Conservation (phyloP, 2,888 invertebrate species). For the Dryococelus australis region DNA sequence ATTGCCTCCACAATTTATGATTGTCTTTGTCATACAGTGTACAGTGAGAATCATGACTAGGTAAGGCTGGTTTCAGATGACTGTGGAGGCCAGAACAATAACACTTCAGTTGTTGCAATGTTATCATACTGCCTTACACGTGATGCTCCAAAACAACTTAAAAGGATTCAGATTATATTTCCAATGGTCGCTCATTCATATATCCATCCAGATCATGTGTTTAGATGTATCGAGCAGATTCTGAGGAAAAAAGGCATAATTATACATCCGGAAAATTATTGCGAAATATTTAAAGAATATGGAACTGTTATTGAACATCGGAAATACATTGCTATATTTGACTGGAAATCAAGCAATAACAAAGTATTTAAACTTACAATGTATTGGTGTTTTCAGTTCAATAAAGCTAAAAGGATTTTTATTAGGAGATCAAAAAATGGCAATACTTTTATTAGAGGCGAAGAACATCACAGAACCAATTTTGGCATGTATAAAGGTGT, state of each 20-base stretch:
- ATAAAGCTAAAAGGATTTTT: neutral
- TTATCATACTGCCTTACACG: neutral
- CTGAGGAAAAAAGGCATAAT: neutral
- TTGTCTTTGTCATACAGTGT: neutral
- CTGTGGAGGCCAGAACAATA: neutral
- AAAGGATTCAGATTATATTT: slow-evolving; percentile 3
- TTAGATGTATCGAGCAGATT: neutral
- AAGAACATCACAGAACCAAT: neutral
- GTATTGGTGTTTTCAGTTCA: slow-evolving; percentile 11
- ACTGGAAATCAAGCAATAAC: neutral
- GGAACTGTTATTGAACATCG: neutral
- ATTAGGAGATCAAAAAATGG: neutral
- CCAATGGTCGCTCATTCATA: neutral
- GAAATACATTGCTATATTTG: neutral
- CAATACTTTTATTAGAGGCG: neutral
- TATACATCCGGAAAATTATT: neutral
- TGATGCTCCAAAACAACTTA: neutral
- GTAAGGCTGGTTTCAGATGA: neutral
- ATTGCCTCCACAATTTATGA: slow-evolving; percentile 19
- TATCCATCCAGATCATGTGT: neutral
- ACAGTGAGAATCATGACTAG: neutral
- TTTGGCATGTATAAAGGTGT: slow-evolving; percentile 4
- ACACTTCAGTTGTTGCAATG: neutral
- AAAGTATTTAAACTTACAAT: neutral
- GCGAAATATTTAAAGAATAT: slow-evolving; percentile 11